Conservation (phyloP, 2,797 vertebrate species). For the Gobio occitaniae region DNA sequence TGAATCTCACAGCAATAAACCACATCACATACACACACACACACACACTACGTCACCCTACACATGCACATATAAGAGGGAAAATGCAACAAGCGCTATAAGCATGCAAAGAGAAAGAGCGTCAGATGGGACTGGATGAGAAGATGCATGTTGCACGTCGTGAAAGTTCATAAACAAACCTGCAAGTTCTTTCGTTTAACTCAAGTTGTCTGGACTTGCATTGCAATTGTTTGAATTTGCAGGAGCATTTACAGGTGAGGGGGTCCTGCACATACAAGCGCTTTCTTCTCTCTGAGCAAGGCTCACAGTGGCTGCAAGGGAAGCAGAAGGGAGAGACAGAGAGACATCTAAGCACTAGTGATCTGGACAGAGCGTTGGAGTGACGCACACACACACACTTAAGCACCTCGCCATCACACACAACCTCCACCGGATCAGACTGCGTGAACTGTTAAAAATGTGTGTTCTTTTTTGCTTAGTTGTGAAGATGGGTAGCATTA, state of each 20-base stretch:
- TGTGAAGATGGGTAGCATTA: constrained; percentile 7
- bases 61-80: constrained; percentile 44
- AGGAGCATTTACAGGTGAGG: constrained; percentile 98
- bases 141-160: constrained; percentile 28
- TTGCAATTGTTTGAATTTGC: constrained; percentile 97
- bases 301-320: constrained; percentile 98
- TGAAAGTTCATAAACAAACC: constrained; percentile 88
- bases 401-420: constrained; percentile 58
- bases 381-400: constrained; percentile 66
- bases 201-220: constrained; percentile 98
- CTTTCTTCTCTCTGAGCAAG: constrained; percentile 98
- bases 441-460: neutral
- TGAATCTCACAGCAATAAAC: constrained; percentile 30
- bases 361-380: constrained; percentile 61
- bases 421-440: constrained; percentile 3
- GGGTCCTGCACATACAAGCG: constrained; percentile 98
- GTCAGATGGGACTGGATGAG: constrained; percentile 4
- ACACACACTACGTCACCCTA: constrained; percentile 35
- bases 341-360: constrained; percentile 73
- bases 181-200: constrained; percentile 99
- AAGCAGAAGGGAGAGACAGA: constrained; percentile 90
- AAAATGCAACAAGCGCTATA: constrained; percentile 72
- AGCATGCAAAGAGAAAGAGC: constrained; percentile 71
- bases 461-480: neutral
- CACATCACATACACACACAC: constrained; percentile 13